Evolutionary conservation across 2,888 invertebrate genomes (phyloP).

Genomic region (Diabrotica balteata): DNA sequence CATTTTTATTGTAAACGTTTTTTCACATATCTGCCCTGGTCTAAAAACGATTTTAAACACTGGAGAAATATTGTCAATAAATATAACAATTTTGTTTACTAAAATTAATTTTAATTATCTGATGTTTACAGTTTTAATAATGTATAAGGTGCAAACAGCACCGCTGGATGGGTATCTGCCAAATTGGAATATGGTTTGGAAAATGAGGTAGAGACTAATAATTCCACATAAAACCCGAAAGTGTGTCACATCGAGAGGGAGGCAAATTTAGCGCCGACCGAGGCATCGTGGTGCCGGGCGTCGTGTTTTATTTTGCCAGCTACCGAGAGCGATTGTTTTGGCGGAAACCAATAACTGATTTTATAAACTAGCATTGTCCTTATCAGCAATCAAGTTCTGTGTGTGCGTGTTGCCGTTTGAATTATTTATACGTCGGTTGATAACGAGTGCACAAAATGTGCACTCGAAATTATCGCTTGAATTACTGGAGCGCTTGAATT

Average conservation of each 20-base stretch:
- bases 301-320: conserved; percentile 14
- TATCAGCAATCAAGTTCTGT: conserved; percentile 18
- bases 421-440: conserved; percentile 19
- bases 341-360: conserved; percentile 23
- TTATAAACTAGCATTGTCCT: conserved; percentile 19
- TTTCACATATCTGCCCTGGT: too few species aligned
- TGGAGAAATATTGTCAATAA: too few species aligned
- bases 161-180: conserved; percentile 3
- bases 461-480: conserved; percentile 19
- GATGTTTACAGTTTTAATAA: background rate
- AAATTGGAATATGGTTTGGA: conserved; percentile 28
- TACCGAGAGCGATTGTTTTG: conserved; percentile 10
- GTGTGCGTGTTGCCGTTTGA: background rate
- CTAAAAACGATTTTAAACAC: too few species aligned
- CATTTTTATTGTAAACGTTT: too few species aligned
- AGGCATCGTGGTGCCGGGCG: too few species aligned
- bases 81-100: too few species aligned
- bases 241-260: background rate
- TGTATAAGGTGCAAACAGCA: conserved; percentile 2
- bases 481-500: conserved; percentile 6
- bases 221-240: conserved; percentile 14
- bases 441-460: conserved; percentile 12
- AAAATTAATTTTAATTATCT: too few species aligned
- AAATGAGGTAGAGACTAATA: conserved; percentile 26
- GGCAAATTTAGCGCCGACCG: background rate